phyloP scores from a whole-genome alignment of 1,140 invertebrate genomes.

The Lerema accius region DNA sequence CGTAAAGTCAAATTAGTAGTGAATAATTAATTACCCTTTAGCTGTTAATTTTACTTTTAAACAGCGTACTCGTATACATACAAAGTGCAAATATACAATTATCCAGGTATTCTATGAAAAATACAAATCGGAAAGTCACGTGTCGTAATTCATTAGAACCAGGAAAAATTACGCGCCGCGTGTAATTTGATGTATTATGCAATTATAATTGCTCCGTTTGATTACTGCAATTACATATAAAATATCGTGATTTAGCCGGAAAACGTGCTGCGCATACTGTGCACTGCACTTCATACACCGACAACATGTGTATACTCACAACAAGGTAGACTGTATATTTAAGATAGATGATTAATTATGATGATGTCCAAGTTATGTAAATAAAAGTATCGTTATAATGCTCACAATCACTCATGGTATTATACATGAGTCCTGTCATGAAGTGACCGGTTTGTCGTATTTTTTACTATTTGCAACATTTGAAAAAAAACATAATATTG shows the following conservation, averaged over 20 bases:
- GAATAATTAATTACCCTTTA: not conserved
- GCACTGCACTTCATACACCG: not conserved
- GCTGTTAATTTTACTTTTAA: no score
- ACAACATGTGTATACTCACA: no score
- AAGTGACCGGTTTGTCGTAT: no score
- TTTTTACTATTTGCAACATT: no score
- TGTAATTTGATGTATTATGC: conserved; percentile 15
- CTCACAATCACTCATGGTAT: no score
- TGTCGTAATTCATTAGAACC: not conserved
- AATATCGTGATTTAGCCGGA: conserved; percentile 5
- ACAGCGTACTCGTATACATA: not conserved
- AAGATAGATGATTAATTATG: no score
- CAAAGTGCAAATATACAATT: not conserved
- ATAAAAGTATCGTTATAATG: no score
- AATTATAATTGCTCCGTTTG: conserved; percentile 6
- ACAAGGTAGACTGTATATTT: no score
- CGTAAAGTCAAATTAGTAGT: not conserved
- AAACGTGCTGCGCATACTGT: conserved; percentile 4
- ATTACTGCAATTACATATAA: conserved; percentile 7
- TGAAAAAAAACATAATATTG: no score
- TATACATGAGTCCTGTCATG: no score
- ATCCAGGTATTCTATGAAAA: not conserved
- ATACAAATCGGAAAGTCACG: conserved; percentile 6
- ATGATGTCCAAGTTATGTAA: no score
- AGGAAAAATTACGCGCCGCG: not conserved